phyloP scores from a whole-genome alignment of 37 sponge, comb jelly and placozoan genomes.

The Geodia barretti region DNA sequence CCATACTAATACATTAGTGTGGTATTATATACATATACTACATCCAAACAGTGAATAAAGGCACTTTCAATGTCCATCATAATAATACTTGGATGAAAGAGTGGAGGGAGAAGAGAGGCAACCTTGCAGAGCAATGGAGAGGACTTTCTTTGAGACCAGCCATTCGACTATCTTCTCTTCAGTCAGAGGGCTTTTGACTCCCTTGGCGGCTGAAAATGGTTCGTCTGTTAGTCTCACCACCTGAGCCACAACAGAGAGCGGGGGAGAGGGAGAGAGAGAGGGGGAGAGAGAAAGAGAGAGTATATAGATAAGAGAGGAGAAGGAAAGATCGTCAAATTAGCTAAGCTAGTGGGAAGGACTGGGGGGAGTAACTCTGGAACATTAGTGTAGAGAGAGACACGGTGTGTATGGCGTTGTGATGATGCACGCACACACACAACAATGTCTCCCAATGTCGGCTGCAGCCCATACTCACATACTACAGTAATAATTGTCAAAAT shows the following conservation, averaged over 20 bases:
- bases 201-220: constrained; percentile 53
- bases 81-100: background rate
- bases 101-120: background rate
- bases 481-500: too few relatives aligned
- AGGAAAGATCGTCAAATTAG: too few relatives aligned
- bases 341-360: too few relatives aligned
- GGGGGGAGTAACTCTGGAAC: too few relatives aligned
- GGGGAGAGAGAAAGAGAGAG: background rate
- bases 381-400: too few relatives aligned
- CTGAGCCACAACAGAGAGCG: constrained; percentile 1
- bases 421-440: too few relatives aligned
- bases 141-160: constrained; percentile 79
- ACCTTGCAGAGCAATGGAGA: constrained; percentile 90
- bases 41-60: background rate
- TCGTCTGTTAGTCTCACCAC: constrained; percentile 77
- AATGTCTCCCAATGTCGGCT: too few relatives aligned
- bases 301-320: background rate
- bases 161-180: constrained; percentile 69
- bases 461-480: too few relatives aligned
- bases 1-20: too few relatives aligned
- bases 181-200: constrained; percentile 69
- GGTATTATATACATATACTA: too few relatives aligned
- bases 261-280: background rate
- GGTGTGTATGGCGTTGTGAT: too few relatives aligned
- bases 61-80: background rate